Base-by-base conservation (phyloP, 2,113 vertebrate genomes). In the Cryptoleucopteryx plumbea region DNA sequence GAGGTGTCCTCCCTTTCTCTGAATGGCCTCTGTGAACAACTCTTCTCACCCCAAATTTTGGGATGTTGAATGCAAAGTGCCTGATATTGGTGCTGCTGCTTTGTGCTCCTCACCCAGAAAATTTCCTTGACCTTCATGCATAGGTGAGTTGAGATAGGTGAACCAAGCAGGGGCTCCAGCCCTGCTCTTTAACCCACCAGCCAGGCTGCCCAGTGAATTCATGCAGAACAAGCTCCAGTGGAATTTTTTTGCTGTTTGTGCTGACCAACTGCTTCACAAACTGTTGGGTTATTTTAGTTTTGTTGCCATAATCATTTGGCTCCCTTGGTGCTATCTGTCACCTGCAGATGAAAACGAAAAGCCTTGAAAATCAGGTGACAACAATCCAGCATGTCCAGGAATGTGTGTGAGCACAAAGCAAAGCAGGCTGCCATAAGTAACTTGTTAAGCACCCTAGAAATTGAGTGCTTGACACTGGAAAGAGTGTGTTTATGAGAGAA, bases 221-320 rank as follows among this genome's bases (percentile, higher is more conserved):
- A 38, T 70, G 47, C 52, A 50, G 72, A 97, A 75, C 73, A 61
- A 45, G 32, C 78, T 96, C 70, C 72, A 86, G 83, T n/a, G 40
- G 65, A 25, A 82, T 85, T 96, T 70, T n/a, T 94, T 97, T 73
- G 59, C n/a, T 92, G 9, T 91, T 95, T 68, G 13, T 53, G 62
- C 71, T 68, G n/a, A 82, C 79, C 96, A 96, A 80, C 92, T 97
- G 95, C 85, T 97, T 62, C 66, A n/a, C 90, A 93, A 61, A 91
- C 67, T 65, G 29, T 82, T 90, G 63, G 50, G 42, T 59, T 93
- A 55, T 52, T 73, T 93, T 40, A 90, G 88, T 50, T 95, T 19
- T 52, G 67, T 91, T 56, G 59, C 83, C 61, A 27, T 75, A 68
- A 92, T 73, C 63, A 65, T 75, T 87, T 78, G 62, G 68, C 38